Percentiles rank a stretch among this genome's conserved stretches.
Evolutionary conservation across 2,888 invertebrate genomes (phyloP).

Genomic region (Metalampra italica): DNA sequence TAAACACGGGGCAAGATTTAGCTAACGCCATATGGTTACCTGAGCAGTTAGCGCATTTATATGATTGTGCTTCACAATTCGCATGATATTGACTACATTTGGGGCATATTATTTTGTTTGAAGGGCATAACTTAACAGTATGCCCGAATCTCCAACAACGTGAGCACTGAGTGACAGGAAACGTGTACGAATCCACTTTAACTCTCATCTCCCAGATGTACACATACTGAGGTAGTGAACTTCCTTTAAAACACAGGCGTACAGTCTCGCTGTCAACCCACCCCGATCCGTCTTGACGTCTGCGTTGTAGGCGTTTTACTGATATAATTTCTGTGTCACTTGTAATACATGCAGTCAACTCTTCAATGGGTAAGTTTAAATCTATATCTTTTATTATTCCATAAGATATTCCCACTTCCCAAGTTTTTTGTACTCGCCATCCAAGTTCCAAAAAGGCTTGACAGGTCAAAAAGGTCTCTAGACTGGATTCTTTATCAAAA

Average conservation of each 20-base stretch:
- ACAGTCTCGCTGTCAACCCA: constrained; percentile 19
- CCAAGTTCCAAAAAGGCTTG: neutral
- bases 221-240: constrained; percentile 11
- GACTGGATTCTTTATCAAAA: neutral
- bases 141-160: constrained; percentile 19
- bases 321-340: constrained; percentile 8
- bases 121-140: constrained; percentile 7
- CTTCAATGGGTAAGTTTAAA: constrained; percentile 15
- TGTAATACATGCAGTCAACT: constrained; percentile 10
- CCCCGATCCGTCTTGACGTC: constrained; percentile 6
- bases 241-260: constrained; percentile 17
- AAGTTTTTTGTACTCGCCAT: too few species aligned
- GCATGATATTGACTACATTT: constrained; percentile 13
- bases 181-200: constrained; percentile 18
- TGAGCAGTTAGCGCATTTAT: constrained; percentile 12
- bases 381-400: constrained; percentile 22
- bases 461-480: too few species aligned
- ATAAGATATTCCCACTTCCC: constrained; percentile 15
- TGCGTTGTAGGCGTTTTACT: constrained; percentile 12
- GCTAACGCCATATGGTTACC: constrained; percentile 10
- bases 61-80: constrained; percentile 12
- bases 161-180: constrained; percentile 21
- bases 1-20: constrained; percentile 12
- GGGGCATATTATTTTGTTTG: constrained; percentile 15
- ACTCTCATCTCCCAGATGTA: constrained; percentile 13